Percentiles rank a stretch among this genome's conserved stretches.
Conservation (phyloP, 2,888 invertebrate species). For the Syritta pipiens region DNA sequence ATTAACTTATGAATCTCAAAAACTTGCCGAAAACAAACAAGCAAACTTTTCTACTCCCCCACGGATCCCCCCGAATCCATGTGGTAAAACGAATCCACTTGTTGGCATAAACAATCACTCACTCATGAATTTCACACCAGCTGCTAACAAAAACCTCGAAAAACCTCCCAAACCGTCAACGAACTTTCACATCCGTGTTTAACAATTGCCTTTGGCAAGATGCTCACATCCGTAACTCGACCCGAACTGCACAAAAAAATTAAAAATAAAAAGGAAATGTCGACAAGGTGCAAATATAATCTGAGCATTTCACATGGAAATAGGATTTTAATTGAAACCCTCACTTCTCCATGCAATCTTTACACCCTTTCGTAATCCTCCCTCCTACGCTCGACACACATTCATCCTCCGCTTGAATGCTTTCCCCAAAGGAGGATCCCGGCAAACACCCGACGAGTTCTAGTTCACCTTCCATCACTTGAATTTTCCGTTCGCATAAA, state of each 20-base stretch:
- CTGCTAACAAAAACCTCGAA: background rate
- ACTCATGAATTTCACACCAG: background rate
- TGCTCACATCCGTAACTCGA: conserved; percentile 3
- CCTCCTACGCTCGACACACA: conserved; percentile 16
- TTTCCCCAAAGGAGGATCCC: conserved; percentile 9
- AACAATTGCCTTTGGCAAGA: conserved; percentile 32
- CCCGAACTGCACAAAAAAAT: background rate
- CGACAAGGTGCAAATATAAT: conserved; percentile 38
- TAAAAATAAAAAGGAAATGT: background rate
- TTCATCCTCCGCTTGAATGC: conserved; percentile 28
- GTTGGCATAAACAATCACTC: conserved; percentile 16
- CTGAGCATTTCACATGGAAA: conserved; percentile 48
- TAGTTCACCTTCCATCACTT: conserved; percentile 22
- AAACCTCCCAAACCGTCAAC: conserved; percentile 5
- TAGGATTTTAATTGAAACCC: conserved; percentile 56
- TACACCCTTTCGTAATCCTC: conserved; percentile 38
- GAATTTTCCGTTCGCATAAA: conserved; percentile 27
- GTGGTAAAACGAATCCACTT: too few relatives aligned
- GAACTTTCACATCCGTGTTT: conserved; percentile 34
- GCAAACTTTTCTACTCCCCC: too few relatives aligned
- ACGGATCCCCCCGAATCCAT: too few relatives aligned
- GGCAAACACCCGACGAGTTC: conserved; percentile 29
- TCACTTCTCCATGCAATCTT: conserved; percentile 21
- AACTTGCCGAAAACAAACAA: background rate
- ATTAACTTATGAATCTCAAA: too few relatives aligned